Base-by-base conservation (phyloP, 2,797 vertebrate species). In the Alosa sapidissima region DNA sequence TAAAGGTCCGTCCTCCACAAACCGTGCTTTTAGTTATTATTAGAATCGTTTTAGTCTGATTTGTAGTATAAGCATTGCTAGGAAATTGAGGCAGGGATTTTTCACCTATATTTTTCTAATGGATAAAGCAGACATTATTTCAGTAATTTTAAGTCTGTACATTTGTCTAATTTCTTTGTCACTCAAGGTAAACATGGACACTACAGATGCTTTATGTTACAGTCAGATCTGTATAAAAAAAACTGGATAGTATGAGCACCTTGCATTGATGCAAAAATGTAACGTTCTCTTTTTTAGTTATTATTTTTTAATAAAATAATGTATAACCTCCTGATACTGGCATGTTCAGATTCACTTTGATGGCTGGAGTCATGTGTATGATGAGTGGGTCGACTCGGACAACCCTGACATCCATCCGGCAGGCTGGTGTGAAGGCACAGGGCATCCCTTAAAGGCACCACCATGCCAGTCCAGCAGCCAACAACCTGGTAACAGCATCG, bases 371-470 rank as follows among this genome's bases (percentile, higher is more conserved):
- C 96, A 98, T 0, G 89, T 97, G 84, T 99, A 98, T 82, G 98
- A 99, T 86, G 98, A 99, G 94, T 99, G 98, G 98, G 96, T 98
- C 86, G 98, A 99, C 81, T 97, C 96, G 0, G 98, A 99, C 92
- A 96, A 99, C 88, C 97, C 97, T 0, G 98, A 99, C 89, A 94
- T 99, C 90, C 98, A 99, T 85, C 98, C 98, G 0, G 96, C 95
- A 0, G 97, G 97, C 92, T 99, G 98, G 98, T 99, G 98, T 90
- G 97, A 97, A 84, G 96, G 95, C 86, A 99, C 98, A 0, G 96
- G 96, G 84, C 98, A 99, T 89, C 96, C 96, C 0, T 90, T 99
- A 62, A 98, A 98, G 92, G 95, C 96, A 83, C 97, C 98, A 85
- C 96, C 97, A 55, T 95, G 95, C 92, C 95, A 96, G 92, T 86